Base-by-base conservation (phyloP, 2,113 vertebrate genomes). In the Gymnogyps californianus region DNA sequence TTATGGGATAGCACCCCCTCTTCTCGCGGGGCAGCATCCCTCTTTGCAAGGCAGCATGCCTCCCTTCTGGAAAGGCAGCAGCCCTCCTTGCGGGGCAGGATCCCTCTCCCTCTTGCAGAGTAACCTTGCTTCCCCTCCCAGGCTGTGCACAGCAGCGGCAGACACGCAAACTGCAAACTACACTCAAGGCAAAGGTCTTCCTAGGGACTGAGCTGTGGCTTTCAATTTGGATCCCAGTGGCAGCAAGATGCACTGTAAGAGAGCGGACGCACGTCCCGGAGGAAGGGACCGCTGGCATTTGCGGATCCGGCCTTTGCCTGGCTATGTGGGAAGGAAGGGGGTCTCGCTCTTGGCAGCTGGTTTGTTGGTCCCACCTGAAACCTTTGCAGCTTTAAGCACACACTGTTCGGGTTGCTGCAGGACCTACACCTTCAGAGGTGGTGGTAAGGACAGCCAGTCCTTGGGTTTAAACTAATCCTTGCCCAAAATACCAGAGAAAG, bases 231-330 rank as follows among this genome's bases (percentile, higher is more conserved):
- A 21, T 36, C 21, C 38, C 62, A 3, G 2, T 0, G n/a, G 55
- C 59, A 70, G 82, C 57, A 28, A n/a, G 58, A 54, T 22, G 67
- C 12, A 1, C 36, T 6, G n/a, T 1, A 0, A 40, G 47, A 24
- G 72, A 71, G 62, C 4, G 3, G 46, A 4, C 5, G 1, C 16
- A 1, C 8, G 0, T 8, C 52, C 42, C 2, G 16, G 14, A 54
- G 57, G 67, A 52, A 44, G 34, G 66, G n/a, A 31, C 25, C 1
- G 2, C 46, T 13, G 42, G 65, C 46, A 2, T 2, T 6, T 38
- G 10, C 1, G 4, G 32, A n/a, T 31, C 40, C 3, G 1, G 46
- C 3, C 0, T 21, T 46, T 7, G n/a, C 59, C 36, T 11, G 69
- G 13, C 38, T n/a, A 0, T 2, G 20, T 3, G 19, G 38, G 32